A percentile compares a stretch with the other conserved stretches of the same genome.
Evolutionary conservation across 2,888 invertebrate species (phyloP).

Genomic region (Labia minor): DNA sequence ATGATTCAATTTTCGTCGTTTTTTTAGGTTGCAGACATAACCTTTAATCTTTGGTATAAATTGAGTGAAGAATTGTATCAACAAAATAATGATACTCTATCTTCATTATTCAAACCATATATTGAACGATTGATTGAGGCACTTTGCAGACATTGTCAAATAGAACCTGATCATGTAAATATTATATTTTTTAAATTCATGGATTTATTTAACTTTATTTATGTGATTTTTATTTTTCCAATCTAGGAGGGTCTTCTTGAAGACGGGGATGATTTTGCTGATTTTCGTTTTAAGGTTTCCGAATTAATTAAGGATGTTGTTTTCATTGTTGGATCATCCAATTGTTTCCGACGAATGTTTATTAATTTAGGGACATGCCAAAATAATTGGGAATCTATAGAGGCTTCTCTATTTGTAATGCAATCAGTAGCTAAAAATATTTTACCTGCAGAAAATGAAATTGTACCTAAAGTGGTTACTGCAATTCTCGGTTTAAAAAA

Average conservation of each 20-base stretch:
- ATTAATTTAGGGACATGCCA: conserved; percentile 58
- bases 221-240: conserved; percentile 21
- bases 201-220: neutral
- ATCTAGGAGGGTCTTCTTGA: conserved; percentile 62
- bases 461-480: conserved; percentile 86
- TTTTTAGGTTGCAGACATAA: conserved; percentile 61
- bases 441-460: conserved; percentile 80
- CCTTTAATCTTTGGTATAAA: conserved; percentile 94
- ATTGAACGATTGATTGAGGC: conserved; percentile 82
- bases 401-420: conserved; percentile 91
- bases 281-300: conserved; percentile 74
- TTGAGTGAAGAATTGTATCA: conserved; percentile 90
- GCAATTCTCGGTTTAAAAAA: conserved; percentile 78
- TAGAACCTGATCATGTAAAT: conserved; percentile 80
- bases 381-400: conserved; percentile 82
- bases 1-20: too few species aligned
- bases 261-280: conserved; percentile 73
- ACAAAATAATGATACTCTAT: conserved; percentile 68
- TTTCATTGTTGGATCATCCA: conserved; percentile 87
- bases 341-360: conserved; percentile 87
- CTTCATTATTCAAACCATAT: conserved; percentile 75
- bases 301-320: conserved; percentile 94
- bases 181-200: neutral
- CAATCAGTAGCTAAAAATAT: conserved; percentile 90
- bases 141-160: conserved; percentile 85